phyloP scores from a whole-genome alignment of 2,888 invertebrate species.

The Cantharis rustica region DNA sequence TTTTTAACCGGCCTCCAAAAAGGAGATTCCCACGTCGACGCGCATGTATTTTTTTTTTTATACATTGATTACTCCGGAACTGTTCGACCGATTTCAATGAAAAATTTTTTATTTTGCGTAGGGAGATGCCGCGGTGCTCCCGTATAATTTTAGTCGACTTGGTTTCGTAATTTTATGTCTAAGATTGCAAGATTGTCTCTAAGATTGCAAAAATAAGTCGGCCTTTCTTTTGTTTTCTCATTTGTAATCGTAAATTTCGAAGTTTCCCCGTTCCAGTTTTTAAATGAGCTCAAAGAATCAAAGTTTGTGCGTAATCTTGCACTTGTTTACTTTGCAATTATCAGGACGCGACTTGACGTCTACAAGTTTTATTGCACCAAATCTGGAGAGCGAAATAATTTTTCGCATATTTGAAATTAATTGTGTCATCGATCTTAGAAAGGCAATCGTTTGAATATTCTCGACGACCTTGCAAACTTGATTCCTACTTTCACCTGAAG shows the following conservation, averaged over 20 bases:
- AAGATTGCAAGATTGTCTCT: too few species aligned
- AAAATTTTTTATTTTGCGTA: too few species aligned
- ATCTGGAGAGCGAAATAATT: background rate
- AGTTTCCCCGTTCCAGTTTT: background rate
- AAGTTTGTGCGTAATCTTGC: background rate
- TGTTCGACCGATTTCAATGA: too few species aligned
- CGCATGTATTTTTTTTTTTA: too few species aligned
- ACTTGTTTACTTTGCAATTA: background rate
- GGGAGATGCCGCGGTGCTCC: too few species aligned
- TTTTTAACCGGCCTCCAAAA: too few species aligned
- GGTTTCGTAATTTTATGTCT: too few species aligned
- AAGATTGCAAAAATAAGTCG: too few species aligned
- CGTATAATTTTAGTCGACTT: too few species aligned
- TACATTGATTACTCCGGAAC: too few species aligned
- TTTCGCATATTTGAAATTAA: background rate
- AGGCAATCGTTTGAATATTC: background rate
- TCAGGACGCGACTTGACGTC: background rate
- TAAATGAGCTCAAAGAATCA: background rate
- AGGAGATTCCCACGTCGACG: too few species aligned
- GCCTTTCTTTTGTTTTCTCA: background rate
- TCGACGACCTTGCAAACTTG: background rate
- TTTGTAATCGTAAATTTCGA: background rate
- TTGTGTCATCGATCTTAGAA: background rate
- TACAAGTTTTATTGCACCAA: background rate
- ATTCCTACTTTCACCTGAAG: background rate